Conservation (phyloP, 2,113 vertebrate species). For the Eptesicus fuscus region DNA sequence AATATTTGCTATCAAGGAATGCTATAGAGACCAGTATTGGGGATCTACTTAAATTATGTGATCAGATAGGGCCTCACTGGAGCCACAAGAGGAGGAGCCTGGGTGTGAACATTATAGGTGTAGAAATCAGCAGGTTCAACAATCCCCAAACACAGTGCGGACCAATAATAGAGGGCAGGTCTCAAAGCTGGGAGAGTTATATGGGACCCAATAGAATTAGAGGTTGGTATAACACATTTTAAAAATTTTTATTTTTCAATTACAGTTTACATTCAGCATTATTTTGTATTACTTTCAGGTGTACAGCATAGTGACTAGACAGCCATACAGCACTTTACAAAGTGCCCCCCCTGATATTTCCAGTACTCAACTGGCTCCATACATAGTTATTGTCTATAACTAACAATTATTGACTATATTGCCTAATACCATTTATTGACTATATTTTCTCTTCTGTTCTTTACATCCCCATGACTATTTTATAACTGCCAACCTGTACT, state of each 20-base stretch:
- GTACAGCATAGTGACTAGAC: not conserved
- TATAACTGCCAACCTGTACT: not conserved
- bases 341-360: not conserved
- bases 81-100: not conserved
- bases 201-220: not conserved
- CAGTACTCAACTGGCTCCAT: not conserved
- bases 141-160: not conserved
- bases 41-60: not conserved
- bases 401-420: not conserved
- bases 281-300: not conserved
- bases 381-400: not conserved
- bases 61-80: not conserved
- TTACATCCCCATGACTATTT: not conserved
- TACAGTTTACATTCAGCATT: not conserved
- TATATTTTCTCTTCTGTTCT: not conserved
- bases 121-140: not conserved
- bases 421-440: not conserved
- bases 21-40: not conserved
- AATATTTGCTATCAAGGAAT: not conserved
- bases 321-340: not conserved
- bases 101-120: not conserved
- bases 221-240: not conserved
- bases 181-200: not conserved
- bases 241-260: not conserved
- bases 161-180: not conserved